Evolutionary conservation across 2,888 invertebrate genomes (phyloP).

Genomic region (Bhutanitis thaidina): DNA sequence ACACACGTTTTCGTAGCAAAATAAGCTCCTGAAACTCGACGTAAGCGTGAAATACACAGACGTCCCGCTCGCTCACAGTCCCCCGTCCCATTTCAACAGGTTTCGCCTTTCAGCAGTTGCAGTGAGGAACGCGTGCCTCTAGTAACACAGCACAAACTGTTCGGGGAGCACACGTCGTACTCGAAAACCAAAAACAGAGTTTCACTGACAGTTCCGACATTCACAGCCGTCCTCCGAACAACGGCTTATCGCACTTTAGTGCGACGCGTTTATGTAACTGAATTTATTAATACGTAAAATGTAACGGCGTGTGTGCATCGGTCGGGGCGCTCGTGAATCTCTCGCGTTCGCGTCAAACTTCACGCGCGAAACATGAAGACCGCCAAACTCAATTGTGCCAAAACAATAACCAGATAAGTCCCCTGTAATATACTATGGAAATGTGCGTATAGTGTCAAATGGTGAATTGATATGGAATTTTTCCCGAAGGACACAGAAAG

Average conservation of each 20-base stretch:
- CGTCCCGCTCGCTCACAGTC: constrained; percentile 58
- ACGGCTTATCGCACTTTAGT: constrained; percentile 50
- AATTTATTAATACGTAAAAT: constrained; percentile 65
- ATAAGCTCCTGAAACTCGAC: constrained; percentile 67
- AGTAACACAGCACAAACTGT: constrained; percentile 75
- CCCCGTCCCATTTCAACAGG: constrained; percentile 77
- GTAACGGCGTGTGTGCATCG: constrained; percentile 57
- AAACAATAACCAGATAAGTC: constrained; percentile 52
- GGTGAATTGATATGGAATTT: constrained; percentile 49
- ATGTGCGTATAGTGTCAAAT: constrained; percentile 43
- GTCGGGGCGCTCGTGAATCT: constrained; percentile 44
- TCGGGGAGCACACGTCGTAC: constrained; percentile 68
- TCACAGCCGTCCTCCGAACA: constrained; percentile 54
- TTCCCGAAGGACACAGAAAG: constrained; percentile 37
- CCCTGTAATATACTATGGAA: constrained; percentile 41
- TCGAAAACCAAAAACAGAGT: constrained; percentile 69
- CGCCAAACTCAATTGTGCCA: constrained; percentile 60
- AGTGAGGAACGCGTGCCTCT: constrained; percentile 71
- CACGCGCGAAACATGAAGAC: constrained; percentile 52
- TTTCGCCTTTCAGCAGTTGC: constrained; percentile 76
- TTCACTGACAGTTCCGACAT: constrained; percentile 71
- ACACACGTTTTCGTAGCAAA: constrained; percentile 63
- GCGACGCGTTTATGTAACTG: constrained; percentile 53
- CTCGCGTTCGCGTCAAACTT: constrained; percentile 47
- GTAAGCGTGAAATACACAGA: constrained; percentile 33